Evolutionary conservation across 2,888 invertebrate species (phyloP).

Genomic region (Hypena proboscidalis): DNA sequence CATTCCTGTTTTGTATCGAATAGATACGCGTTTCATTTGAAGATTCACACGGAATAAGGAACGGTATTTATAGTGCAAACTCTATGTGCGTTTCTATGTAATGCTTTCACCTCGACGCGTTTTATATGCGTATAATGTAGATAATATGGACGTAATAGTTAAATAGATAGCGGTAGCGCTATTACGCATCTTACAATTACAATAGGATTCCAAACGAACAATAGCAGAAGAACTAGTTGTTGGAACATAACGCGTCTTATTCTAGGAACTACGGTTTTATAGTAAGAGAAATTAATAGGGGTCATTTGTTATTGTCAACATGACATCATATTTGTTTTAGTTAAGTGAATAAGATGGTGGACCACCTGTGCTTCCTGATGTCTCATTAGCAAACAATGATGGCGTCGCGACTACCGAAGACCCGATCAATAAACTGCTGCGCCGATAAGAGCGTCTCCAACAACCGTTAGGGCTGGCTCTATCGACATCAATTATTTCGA

Average conservation of each 20-base stretch:
- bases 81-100: conserved; percentile 31
- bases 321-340: conserved; percentile 67
- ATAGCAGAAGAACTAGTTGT: conserved; percentile 27
- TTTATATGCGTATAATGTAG: conserved; percentile 30
- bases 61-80: conserved; percentile 26
- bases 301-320: conserved; percentile 56
- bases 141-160: conserved; percentile 27
- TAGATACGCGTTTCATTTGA: too few species aligned
- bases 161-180: conserved; percentile 27
- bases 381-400: conserved; percentile 82
- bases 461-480: conserved; percentile 40
- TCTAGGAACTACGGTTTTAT: conserved; percentile 19
- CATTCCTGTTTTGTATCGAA: conserved; percentile 43
- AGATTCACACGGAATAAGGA: conserved; percentile 5
- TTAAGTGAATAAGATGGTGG: conserved; percentile 51
- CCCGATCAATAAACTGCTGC: conserved; percentile 65
- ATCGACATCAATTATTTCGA: too few species aligned
- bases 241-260: conserved; percentile 21
- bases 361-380: conserved; percentile 65
- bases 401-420: conserved; percentile 51
- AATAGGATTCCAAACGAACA: conserved; percentile 28
- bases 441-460: conserved; percentile 47
- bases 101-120: conserved; percentile 27
- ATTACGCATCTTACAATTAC: conserved; percentile 27
- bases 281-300: conserved; percentile 53